Conservation (phyloP, 2,113 vertebrate species). For the Benitochromis conjunctus region DNA sequence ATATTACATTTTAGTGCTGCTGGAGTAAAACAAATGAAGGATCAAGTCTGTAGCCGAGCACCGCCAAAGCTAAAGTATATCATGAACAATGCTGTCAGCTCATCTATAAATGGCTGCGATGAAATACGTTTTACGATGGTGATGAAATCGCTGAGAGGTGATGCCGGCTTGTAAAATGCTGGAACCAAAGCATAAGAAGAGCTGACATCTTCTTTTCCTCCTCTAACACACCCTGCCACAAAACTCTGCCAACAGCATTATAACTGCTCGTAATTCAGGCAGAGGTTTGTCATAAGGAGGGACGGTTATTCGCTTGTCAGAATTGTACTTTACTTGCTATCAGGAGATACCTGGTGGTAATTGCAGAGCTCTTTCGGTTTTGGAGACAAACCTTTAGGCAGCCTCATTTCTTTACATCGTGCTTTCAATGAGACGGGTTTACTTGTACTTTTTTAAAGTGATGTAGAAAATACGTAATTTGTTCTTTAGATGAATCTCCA, state of each 20-base stretch:
- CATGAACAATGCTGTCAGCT: not conserved
- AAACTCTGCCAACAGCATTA: not conserved
- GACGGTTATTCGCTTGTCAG: not conserved
- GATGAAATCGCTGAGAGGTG: constrained; percentile 23
- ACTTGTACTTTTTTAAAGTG: not conserved
- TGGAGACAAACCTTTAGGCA: not conserved
- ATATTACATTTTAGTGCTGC: constrained; percentile 3
- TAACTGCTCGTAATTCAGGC: constrained; percentile 8
- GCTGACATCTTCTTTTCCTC: constrained; percentile 17
- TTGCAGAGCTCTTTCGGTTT: not conserved
- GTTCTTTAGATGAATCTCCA: not conserved
- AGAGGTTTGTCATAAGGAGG: not conserved
- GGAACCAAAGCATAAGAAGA: not conserved
- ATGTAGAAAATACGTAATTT: not conserved
- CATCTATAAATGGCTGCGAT: not conserved
- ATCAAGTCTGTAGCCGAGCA: not conserved
- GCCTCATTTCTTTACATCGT: not conserved
- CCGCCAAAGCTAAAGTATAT: not conserved
- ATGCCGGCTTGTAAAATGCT: constrained; percentile 13
- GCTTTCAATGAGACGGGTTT: fast-evolving
- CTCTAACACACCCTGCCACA: not conserved
- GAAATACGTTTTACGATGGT: not conserved
- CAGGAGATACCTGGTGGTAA: not conserved
- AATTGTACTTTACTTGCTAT: not conserved
- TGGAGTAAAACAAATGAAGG: constrained; percentile 30